Conservation (phyloP, 1,140 invertebrate genomes). For the Zelostemma sp. region DNA sequence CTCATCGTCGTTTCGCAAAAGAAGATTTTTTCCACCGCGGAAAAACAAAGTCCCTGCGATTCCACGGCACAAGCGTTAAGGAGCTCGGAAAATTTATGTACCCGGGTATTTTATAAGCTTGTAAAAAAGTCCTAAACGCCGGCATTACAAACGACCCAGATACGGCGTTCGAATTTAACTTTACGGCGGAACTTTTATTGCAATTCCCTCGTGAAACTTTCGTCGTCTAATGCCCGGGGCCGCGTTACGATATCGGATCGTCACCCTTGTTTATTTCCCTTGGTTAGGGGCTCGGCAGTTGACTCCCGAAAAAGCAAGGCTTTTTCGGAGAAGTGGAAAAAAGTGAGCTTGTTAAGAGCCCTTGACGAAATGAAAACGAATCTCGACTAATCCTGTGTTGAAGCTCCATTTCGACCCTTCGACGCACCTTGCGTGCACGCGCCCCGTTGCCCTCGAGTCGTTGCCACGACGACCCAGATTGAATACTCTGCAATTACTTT, state of each 20-base stretch:
- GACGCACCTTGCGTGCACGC: constrained; percentile 24
- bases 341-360: constrained; percentile 49
- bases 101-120: not conserved
- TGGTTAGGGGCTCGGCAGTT: not conserved
- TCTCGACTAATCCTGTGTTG: constrained; percentile 41
- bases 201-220: constrained; percentile 17
- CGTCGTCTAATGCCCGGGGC: constrained; percentile 13
- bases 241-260: constrained; percentile 2
- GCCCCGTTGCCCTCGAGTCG: constrained; percentile 11
- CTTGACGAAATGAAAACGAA: constrained; percentile 57
- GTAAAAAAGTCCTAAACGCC: constrained; percentile 13
- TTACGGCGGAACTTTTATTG: constrained; percentile 28
- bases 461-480: constrained; percentile 41
- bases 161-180: constrained; percentile 23
- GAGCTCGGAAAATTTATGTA: not conserved
- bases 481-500: constrained; percentile 26
- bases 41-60: too few species aligned
- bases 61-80: too few species aligned
- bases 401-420: constrained; percentile 44
- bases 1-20: constrained; percentile 17
- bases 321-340: constrained; percentile 21
- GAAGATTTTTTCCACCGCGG: too few species aligned
- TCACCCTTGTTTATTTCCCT: not conserved
- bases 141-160: constrained; percentile 25
- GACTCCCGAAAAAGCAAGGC: not conserved